These are phyloP conservation scores for Eubasilissa regina DNA, from an alignment of 1,140 invertebrate species.

Conservation along the genomic window DNA sequence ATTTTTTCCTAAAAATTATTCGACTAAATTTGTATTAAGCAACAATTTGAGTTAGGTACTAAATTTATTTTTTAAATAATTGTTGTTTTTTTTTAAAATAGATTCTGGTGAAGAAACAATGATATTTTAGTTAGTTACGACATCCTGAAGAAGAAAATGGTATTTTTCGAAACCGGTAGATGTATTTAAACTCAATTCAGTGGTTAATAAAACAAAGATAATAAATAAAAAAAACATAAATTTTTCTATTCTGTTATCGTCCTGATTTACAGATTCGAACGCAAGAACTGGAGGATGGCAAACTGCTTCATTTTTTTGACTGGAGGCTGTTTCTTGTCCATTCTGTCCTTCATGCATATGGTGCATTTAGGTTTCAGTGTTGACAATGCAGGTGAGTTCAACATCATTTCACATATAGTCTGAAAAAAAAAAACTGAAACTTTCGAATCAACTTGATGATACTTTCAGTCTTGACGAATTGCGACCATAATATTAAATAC, in stretches of 20 bases:
- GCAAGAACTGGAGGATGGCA: slow-evolving; percentile 23
- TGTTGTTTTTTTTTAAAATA: too few relatives aligned
- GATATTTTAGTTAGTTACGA: too few relatives aligned
- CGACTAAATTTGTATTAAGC: too few relatives aligned
- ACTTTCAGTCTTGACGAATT: not conserved
- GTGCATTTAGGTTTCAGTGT: slow-evolving; percentile 23
- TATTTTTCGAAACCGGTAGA: too few relatives aligned
- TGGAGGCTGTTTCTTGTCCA: slow-evolving; percentile 16
- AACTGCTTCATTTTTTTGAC: slow-evolving; percentile 25
- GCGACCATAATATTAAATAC: not conserved
- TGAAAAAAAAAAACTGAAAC: not conserved
- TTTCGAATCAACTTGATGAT: not conserved
- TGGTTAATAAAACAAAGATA: too few relatives aligned
- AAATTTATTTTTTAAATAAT: too few relatives aligned
- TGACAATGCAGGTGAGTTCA: slow-evolving; percentile 34
- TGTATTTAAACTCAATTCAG: too few relatives aligned
- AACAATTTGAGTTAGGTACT: too few relatives aligned
- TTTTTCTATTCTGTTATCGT: not conserved
- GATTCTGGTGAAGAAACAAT: too few relatives aligned
- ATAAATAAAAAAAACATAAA: too few relatives aligned
- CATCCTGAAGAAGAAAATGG: too few relatives aligned
- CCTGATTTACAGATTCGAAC: slow-evolving; percentile 14
- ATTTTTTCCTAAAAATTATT: too few relatives aligned
- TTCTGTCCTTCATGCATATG: slow-evolving; percentile 27
- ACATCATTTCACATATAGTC: not conserved